Percentiles rank a stretch among this genome's conserved stretches.
These are phyloP conservation scores for Oreortyx pictus DNA, from an alignment of 2,797 vertebrate genomes.

Conservation along the genomic window DNA sequence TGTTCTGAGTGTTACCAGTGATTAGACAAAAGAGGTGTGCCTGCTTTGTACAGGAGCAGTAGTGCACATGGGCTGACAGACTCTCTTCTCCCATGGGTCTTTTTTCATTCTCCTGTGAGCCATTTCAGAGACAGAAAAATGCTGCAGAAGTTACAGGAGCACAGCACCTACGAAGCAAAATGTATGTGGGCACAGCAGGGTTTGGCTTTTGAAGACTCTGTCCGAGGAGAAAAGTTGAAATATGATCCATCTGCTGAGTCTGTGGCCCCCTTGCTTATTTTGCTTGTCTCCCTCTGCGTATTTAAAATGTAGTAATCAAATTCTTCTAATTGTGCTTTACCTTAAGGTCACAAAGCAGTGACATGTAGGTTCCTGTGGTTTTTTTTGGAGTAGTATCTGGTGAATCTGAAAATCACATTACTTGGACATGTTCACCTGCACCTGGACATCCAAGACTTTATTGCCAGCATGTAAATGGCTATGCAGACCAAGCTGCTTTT, in stretches of 20 bases:
- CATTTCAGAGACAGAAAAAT: neutral
- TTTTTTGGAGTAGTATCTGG: too few relatives aligned
- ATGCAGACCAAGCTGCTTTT: neutral
- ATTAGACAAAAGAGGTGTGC: neutral
- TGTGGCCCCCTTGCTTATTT: neutral
- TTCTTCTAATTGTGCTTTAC: neutral
- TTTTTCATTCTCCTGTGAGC: neutral
- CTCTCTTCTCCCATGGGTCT: neutral
- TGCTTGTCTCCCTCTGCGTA: neutral
- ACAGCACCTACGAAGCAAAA: neutral
- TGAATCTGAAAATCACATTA: neutral
- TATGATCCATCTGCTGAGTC: neutral
- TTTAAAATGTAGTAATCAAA: neutral
- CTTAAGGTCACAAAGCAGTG: neutral
- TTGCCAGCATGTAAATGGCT: neutral
- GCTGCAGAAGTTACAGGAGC: neutral
- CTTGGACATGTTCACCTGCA: neutral
- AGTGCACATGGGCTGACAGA: neutral
- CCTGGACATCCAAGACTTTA: neutral
- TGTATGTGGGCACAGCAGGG: neutral
- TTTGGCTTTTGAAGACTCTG: neutral
- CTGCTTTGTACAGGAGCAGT: neutral
- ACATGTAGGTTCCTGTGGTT: neutral
- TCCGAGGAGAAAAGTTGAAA: neutral
- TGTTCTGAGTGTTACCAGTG: too few relatives aligned